Evolutionary conservation across 2,888 invertebrate genomes (phyloP).

Genomic region (Petrolisthes manimaculis): DNA sequence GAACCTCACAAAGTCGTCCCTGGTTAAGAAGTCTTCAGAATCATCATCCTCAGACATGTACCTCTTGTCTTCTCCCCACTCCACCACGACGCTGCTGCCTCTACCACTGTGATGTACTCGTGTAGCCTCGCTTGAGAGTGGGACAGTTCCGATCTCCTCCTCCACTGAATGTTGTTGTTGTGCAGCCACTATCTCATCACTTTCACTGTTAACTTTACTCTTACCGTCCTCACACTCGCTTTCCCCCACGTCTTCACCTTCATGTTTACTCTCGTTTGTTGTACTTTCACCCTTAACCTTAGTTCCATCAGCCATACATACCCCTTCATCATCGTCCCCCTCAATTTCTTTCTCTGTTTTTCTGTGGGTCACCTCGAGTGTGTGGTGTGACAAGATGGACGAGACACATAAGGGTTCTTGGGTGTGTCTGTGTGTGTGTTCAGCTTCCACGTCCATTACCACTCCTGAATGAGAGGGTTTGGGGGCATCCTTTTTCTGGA

Average conservation of each 20-base stretch:
- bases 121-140: not conserved
- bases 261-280: not conserved
- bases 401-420: too few species aligned
- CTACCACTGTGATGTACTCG: not conserved
- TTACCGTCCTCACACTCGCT: not conserved
- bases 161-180: not conserved
- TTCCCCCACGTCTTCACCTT: not conserved
- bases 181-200: too few species aligned
- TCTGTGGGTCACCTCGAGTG: too few species aligned
- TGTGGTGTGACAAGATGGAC: too few species aligned
- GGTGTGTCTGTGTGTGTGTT: too few species aligned
- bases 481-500: too few species aligned
- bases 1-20: constrained; percentile 9
- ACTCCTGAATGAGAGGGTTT: too few species aligned
- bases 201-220: not conserved
- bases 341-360: too few species aligned
- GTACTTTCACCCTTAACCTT: not conserved
- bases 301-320: not conserved
- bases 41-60: not conserved
- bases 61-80: not conserved
- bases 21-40: not conserved
- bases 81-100: not conserved
- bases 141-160: not conserved
- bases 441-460: too few species aligned
- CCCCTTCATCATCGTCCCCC: too few species aligned